A percentile compares a stretch with the other conserved stretches of the same genome.
These are phyloP conservation scores for Myiotriccus ornatus DNA, from an alignment of 2,797 vertebrate genomes.

Conservation along the genomic window DNA sequence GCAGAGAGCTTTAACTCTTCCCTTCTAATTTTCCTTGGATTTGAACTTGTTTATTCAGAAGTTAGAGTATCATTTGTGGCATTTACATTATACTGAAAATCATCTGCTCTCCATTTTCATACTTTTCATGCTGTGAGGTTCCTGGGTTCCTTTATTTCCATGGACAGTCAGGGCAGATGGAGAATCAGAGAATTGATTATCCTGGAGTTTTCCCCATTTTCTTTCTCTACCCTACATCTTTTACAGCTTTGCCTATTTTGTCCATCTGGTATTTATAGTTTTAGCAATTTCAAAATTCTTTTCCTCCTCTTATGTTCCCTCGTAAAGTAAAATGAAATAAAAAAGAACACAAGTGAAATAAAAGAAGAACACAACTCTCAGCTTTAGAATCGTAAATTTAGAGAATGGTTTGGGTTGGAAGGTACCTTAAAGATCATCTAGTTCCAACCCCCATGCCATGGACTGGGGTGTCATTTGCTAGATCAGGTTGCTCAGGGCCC, in stretches of 20 bases:
- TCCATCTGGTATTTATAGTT: slow-evolving; percentile 30
- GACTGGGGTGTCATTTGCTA: not conserved
- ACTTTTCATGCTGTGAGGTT: not conserved
- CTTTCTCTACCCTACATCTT: not conserved
- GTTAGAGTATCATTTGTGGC: not conserved
- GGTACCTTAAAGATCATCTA: not conserved
- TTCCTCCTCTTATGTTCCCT: not conserved
- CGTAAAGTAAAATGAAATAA: slow-evolving; percentile 1
- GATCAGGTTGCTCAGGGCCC: not conserved
- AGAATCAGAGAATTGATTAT: not conserved
- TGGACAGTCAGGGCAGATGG: not conserved
- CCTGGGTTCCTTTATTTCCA: not conserved
- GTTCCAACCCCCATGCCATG: not conserved
- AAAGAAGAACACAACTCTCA: not conserved
- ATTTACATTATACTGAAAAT: slow-evolving; percentile 6
- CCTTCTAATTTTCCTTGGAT: slow-evolving; percentile 36
- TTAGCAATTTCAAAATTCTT: not conserved
- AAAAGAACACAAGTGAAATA: not conserved
- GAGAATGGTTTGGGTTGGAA: not conserved
- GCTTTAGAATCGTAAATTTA: not conserved
- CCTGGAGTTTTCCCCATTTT: not conserved
- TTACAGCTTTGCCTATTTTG: not conserved
- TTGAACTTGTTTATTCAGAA: slow-evolving; percentile 54
- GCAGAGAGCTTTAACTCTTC: slow-evolving; percentile 51
- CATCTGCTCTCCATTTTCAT: not conserved